Conservation (phyloP, 2,113 vertebrate species). For the Arenaria interpres region DNA sequence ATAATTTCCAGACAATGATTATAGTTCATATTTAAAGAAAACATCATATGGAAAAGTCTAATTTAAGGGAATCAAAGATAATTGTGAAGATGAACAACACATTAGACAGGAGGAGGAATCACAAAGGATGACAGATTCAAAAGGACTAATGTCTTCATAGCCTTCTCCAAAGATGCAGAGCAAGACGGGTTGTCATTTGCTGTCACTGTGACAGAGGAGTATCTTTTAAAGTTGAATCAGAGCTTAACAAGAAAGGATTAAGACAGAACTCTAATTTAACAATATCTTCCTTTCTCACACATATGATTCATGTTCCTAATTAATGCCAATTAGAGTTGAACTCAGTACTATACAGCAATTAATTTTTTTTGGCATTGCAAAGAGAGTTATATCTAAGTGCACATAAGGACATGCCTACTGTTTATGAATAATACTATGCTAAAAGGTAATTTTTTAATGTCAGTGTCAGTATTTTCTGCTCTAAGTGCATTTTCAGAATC, state of each 20-base stretch:
- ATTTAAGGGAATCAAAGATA: background rate
- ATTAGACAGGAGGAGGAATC: background rate
- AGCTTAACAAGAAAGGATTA: constrained; percentile 23
- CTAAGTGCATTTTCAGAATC: background rate
- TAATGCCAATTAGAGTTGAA: constrained; percentile 34
- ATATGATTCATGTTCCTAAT: constrained; percentile 25
- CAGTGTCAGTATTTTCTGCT: background rate
- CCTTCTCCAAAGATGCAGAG: background rate
- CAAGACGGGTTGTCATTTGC: background rate
- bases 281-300: constrained; percentile 1
- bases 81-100: constrained; percentile 8
- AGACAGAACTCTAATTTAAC: constrained; percentile 28
- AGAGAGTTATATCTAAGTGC: background rate
- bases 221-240: constrained; percentile 14
- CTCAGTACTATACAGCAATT: background rate
- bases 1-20: background rate
- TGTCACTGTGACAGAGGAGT: background rate
- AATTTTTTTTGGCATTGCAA: background rate
- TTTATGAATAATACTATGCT: background rate
- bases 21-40: constrained; percentile 14
- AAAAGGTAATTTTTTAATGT: background rate
- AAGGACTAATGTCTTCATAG: background rate
- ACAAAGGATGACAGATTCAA: background rate
- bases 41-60: background rate
- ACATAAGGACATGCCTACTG: background rate